Conservation (phyloP, 2,113 vertebrate species). For the Xyrauchen texanus region DNA sequence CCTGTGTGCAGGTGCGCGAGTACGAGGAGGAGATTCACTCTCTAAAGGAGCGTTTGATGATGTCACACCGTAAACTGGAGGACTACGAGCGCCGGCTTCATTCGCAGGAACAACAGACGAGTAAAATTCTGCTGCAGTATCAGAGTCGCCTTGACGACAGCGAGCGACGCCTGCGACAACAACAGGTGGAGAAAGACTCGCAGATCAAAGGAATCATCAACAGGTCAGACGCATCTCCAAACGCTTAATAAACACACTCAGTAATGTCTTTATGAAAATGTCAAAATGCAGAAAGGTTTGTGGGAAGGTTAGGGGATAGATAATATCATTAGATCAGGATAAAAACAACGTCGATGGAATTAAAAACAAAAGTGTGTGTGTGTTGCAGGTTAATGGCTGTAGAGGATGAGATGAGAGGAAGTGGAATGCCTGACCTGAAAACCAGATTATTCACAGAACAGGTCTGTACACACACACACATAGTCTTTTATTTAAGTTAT, state of each 20-base stretch:
- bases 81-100: constrained; percentile 90
- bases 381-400: constrained; percentile 78
- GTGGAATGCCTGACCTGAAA: constrained; percentile 84
- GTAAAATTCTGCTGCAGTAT: constrained; percentile 91
- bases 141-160: constrained; percentile 94
- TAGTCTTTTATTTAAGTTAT: not conserved
- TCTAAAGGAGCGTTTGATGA: constrained; percentile 89
- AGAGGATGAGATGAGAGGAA: constrained; percentile 80
- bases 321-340: no score
- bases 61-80: constrained; percentile 95
- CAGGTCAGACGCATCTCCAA: constrained; percentile 74
- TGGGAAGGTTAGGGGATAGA: constrained; percentile 4
- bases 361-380: constrained; percentile 10
- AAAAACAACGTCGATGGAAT: no score
- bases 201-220: constrained; percentile 98
- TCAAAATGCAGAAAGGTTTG: constrained; percentile 27
- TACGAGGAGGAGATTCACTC: constrained; percentile 95
- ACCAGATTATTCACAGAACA: constrained; percentile 96
- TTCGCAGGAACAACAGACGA: constrained; percentile 90
- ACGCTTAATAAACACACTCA: constrained; percentile 24
- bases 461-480: constrained; percentile 76
- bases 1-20: constrained; percentile 81
- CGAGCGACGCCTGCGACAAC: constrained; percentile 87
- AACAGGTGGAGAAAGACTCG: constrained; percentile 91
- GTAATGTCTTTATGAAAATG: not conserved